phyloP scores from a whole-genome alignment of 2,888 invertebrate genomes.

The Cerastis leucographa region DNA sequence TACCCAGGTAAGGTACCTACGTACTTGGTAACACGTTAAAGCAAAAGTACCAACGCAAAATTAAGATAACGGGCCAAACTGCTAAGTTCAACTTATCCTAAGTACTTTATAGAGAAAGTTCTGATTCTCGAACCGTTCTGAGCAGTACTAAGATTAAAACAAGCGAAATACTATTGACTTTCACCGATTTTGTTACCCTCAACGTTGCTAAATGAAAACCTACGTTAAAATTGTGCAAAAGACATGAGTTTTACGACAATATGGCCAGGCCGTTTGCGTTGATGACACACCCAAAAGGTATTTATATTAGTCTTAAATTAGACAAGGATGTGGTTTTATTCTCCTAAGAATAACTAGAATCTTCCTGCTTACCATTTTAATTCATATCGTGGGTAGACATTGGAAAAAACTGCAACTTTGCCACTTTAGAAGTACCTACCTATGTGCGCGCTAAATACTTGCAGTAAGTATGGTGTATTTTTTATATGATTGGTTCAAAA shows the following conservation, averaged over 20 bases:
- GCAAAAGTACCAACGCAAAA: slow-evolving; percentile 10
- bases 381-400: slow-evolving; percentile 5
- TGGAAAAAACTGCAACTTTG: not conserved
- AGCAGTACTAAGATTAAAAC: slow-evolving; percentile 41
- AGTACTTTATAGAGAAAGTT: slow-evolving; percentile 60
- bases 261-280: not conserved
- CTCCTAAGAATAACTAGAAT: slow-evolving; percentile 17
- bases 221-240: not conserved
- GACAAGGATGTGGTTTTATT: slow-evolving; percentile 34
- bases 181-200: slow-evolving; percentile 48
- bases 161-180: slow-evolving; percentile 51
- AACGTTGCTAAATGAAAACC: slow-evolving; percentile 1
- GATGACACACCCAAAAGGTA: slow-evolving; percentile 49
- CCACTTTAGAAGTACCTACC: slow-evolving; percentile 29
- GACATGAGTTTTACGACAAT: not conserved
- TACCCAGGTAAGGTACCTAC: slow-evolving; percentile 22
- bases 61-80: slow-evolving; percentile 44
- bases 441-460: not conserved
- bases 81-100: slow-evolving; percentile 31
- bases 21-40: slow-evolving; percentile 1
- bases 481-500: not conserved
- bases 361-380: slow-evolving; percentile 35
- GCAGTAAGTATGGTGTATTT: not conserved
- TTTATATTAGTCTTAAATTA: slow-evolving; percentile 28
- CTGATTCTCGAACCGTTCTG: slow-evolving; percentile 8